Base-by-base conservation (phyloP, 2,797 vertebrate species). In the Halcyon chelicuti region DNA sequence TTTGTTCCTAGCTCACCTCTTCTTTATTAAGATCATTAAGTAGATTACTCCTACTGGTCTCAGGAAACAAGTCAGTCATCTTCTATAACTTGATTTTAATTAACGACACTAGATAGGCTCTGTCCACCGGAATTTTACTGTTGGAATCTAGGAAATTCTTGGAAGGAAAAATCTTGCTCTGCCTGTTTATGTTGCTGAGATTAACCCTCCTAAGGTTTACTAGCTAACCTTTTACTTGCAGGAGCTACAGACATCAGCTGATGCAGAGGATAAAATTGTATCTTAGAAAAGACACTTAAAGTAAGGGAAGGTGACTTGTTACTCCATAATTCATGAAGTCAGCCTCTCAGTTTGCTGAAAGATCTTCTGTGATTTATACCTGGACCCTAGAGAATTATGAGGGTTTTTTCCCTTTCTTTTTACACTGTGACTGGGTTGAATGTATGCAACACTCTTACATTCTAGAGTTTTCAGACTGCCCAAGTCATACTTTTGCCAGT, bases 401-500 rank as follows among this genome's bases (percentile, higher is more conserved):
- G 11, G 4, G 0, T 11, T 81, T 83, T 44, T 29, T 8, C 39
- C 31, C 33, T 81, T 78, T 35, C 14, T 70, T 96, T 91, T 85
- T 61, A 77, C 39, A 63, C 42, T 26, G 29, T n/a, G 22, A 19
- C 25, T 61, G 33, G 2, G 5, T 26, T 80, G 73, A 77, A 62
- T 37, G 44, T 37, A 57, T 35, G 33, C 76, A 84, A n/a, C 31
- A 25, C 88, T 61, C 61, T 86, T 65, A 26, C 14, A 29, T 52
- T 88, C 51, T 52, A 57, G 84, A 91, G 67, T 80, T 74, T 96
- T 91, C 79, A 83, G 51, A 83, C 61, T 65, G 85, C 55, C 83
- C 55, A 66, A 96, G 74, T 94, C 90, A 92, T 85, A 62, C 47
- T 82, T 90, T 63, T 90, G 26, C 40, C 28, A 76, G 57, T 4